Conservation (phyloP, 2,113 vertebrate genomes). For the Leuciscus idus region DNA sequence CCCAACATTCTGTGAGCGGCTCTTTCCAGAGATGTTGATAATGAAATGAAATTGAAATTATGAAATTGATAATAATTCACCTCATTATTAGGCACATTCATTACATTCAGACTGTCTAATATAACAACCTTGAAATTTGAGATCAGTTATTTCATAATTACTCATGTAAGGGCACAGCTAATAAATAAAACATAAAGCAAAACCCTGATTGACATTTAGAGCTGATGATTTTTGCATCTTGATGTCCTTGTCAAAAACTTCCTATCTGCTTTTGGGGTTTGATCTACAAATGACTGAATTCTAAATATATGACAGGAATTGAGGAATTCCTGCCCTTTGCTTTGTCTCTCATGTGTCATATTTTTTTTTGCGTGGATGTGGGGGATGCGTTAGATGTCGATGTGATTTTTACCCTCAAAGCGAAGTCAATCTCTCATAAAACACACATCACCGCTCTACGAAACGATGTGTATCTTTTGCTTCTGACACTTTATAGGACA, state of each 20-base stretch:
- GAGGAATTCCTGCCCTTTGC: slow-evolving; percentile 1
- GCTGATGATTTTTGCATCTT: background rate
- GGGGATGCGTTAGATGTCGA: slow-evolving; percentile 48
- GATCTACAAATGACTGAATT: background rate
- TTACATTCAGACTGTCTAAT: slow-evolving; percentile 2
- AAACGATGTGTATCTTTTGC: slow-evolving; percentile 43
- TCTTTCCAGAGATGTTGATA: background rate
- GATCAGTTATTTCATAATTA: background rate
- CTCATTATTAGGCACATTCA: background rate
- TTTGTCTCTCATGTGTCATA: slow-evolving; percentile 40
- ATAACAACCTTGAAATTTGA: slow-evolving; percentile 22
- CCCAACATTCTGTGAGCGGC: background rate
- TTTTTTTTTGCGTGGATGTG: slow-evolving; percentile 32
- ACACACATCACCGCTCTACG: slow-evolving; percentile 34
- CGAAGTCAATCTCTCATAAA: slow-evolving; percentile 53
- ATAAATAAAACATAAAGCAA: background rate
- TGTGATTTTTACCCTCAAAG: slow-evolving; percentile 55
- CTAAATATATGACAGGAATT: slow-evolving; percentile 33
- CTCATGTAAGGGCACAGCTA: slow-evolving; percentile 12
- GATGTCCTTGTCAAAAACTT: background rate
- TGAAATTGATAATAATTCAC: background rate
- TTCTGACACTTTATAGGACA: slow-evolving; percentile 48
- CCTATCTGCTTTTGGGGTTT: background rate
- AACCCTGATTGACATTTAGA: background rate
- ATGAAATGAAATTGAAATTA: no score